Conservation (phyloP, 2,797 vertebrate species). For the Lophura swinhoii region DNA sequence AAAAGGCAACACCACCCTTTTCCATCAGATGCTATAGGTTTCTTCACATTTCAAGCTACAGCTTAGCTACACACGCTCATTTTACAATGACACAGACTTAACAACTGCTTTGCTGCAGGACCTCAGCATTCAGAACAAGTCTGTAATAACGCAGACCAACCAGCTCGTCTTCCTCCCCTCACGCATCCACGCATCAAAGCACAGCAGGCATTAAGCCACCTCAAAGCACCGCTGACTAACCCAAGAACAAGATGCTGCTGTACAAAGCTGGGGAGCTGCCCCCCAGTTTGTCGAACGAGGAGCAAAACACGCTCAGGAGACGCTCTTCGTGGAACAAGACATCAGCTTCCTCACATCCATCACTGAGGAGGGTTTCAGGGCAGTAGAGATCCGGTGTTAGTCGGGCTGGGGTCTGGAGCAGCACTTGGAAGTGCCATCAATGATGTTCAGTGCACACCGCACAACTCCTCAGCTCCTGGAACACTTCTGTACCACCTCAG, state of each 20-base stretch:
- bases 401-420: neutral
- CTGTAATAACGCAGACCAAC: constrained; percentile 16
- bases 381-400: neutral
- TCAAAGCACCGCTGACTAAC: neutral
- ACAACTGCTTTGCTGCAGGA: neutral
- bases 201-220: neutral
- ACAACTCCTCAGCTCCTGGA: neutral
- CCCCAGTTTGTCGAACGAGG: neutral
- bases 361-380: neutral
- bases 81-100: constrained; percentile 53
- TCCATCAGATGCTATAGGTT: neutral
- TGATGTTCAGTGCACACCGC: accelerated
- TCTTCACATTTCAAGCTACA: neutral
- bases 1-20: neutral
- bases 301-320: neutral
- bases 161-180: constrained; percentile 20
- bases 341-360: neutral
- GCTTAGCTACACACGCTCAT: neutral
- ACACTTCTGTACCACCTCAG: neutral
- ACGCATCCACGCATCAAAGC: neutral
- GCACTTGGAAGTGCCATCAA: neutral
- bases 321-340: neutral
- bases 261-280: neutral
- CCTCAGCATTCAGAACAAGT: neutral
- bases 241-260: neutral